A percentile compares a stretch with the other conserved stretches of the same genome.
Evolutionary conservation across 2,888 invertebrate genomes (phyloP).

Genomic region (Gnatocerus cornutus): DNA sequence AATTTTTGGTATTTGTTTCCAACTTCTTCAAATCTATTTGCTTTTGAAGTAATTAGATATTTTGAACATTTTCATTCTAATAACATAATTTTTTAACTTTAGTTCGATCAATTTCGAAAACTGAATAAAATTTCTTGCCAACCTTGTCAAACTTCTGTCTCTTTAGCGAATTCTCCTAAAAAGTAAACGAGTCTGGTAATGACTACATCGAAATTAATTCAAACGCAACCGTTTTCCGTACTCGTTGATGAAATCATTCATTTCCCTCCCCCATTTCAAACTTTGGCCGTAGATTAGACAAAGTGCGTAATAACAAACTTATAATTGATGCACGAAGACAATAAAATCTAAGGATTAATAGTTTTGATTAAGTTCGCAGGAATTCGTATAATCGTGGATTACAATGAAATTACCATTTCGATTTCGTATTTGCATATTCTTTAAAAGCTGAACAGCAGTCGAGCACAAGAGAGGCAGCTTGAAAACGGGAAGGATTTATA

Average conservation of each 20-base stretch:
- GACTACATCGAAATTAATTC: not conserved
- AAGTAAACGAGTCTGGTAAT: no score
- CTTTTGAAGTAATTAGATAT: no score
- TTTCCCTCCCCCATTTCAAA: constrained; percentile 6
- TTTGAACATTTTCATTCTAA: no score
- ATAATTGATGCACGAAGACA: constrained; percentile 55
- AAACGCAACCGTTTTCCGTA: not conserved
- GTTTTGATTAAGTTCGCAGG: constrained; percentile 60
- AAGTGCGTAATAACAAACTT: constrained; percentile 49
- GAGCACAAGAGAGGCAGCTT: constrained; percentile 32
- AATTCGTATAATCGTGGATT: constrained; percentile 56
- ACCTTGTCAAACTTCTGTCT: no score
- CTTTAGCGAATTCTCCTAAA: no score
- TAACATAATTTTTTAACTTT: no score
- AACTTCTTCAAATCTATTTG: no score
- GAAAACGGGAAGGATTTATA: constrained; percentile 54
- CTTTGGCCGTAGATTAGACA: constrained; percentile 19
- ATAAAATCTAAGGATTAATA: constrained; percentile 60
- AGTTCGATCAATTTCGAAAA: no score
- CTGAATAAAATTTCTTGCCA: no score
- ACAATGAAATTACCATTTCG: constrained; percentile 61
- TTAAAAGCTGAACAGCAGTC: constrained; percentile 48
- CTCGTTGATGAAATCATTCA: constrained; percentile 1
- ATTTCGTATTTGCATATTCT: constrained; percentile 60
- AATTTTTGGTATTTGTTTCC: no score